Evolutionary conservation across 2,113 vertebrate genomes (phyloP).

Genomic region (Solenodon paradoxus): DNA sequence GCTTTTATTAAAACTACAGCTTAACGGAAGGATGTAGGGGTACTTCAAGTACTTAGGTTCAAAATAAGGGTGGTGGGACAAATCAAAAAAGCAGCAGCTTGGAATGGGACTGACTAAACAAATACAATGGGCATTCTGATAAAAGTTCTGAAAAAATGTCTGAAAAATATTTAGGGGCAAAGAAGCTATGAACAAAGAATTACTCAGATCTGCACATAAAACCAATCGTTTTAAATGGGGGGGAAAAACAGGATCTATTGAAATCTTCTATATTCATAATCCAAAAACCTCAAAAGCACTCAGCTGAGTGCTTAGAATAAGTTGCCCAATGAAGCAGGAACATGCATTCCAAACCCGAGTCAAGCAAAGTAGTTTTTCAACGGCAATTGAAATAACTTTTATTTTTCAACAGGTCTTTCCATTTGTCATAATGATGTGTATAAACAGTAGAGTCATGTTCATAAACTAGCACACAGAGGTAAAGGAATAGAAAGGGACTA

Average conservation of each 20-base stretch:
- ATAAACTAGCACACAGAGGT: background rate
- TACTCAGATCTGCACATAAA: background rate
- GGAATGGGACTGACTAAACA: background rate
- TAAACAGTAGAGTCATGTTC: background rate
- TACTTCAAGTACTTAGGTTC: background rate
- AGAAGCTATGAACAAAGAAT: background rate
- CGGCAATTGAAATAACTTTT: background rate
- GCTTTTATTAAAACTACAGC: background rate
- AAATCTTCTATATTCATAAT: background rate
- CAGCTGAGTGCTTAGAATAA: background rate
- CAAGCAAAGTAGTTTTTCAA: background rate
- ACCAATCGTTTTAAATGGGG: background rate
- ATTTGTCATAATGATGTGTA: background rate
- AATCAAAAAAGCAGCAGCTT: background rate
- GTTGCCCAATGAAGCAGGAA: background rate
- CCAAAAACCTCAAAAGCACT: background rate
- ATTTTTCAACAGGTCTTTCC: constrained; percentile 48
- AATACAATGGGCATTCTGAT: background rate
- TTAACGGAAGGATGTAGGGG: background rate
- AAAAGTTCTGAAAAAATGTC: constrained; percentile 31
- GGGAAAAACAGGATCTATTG: background rate
- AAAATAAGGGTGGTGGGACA: background rate
- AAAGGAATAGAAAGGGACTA: background rate
- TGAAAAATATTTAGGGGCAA: background rate
- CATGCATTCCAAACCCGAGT: background rate